These are phyloP conservation scores for Rafetus swinhoei DNA, from an alignment of 2,113 vertebrate species.

Conservation along the genomic window DNA sequence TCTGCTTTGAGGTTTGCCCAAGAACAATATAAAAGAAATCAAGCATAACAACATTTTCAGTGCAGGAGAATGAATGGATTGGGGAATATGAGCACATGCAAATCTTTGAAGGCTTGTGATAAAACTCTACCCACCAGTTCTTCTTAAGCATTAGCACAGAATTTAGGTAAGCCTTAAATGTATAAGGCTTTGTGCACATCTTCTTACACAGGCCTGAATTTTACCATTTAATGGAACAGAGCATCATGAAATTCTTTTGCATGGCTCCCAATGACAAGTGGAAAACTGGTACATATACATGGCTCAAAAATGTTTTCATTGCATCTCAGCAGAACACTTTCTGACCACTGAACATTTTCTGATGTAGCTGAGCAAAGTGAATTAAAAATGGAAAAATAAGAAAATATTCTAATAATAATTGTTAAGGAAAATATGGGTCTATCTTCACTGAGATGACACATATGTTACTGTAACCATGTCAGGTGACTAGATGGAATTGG, in stretches of 20 bases:
- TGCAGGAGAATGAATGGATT: not conserved
- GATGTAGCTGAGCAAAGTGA: not conserved
- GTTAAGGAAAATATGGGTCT: not conserved
- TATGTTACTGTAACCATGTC: not conserved
- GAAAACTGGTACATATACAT: not conserved
- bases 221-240: not conserved
- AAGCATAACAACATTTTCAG: not conserved
- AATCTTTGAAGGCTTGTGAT: not conserved
- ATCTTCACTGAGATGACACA: not conserved
- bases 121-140: not conserved
- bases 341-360: not conserved
- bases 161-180: not conserved
- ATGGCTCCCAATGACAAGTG: not conserved
- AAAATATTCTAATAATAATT: not conserved
- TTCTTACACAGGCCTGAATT: not conserved
- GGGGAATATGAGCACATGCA: not conserved
- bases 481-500: not conserved
- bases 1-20: not conserved
- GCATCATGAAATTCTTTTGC: not conserved
- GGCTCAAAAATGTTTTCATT: not conserved
- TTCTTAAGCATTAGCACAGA: not conserved
- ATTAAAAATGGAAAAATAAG: too few relatives aligned
- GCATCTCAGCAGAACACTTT: not conserved
- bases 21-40: not conserved
- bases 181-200: not conserved